Evolutionary conservation across 2,113 vertebrate genomes (phyloP), one percentile per base, ranked within the genome.

Genomic region (Mirza zaza): DNA sequence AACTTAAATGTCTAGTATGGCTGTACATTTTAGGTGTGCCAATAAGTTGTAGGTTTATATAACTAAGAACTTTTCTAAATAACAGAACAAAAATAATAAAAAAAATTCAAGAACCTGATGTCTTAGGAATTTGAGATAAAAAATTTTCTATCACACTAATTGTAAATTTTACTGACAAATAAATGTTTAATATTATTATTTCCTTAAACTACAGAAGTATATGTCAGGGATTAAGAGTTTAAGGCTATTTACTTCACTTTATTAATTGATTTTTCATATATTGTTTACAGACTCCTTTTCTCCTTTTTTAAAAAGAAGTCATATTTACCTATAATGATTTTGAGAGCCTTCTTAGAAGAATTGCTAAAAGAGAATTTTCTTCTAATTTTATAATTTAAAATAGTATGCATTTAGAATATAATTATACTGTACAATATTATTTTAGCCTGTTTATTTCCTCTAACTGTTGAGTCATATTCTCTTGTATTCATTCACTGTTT

Each of bases 131-230:
- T 48, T 68, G 27, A 67, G 36, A 73, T 63, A 29, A 80, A 89
- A 86, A 42, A 36, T 8, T 87, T 61, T 27, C 57, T 86, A 27
- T 89, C n/a, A 61, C 14, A 63, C 13, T 90, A 57, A 71, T 34
- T 67, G 8, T 73, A 93, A 81, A 90, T 93, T 86, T 93, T 68
- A 85, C 34, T 81, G 34, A 93, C n/a, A 91, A 91, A 36, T 57
- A 73, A 27, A 45, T 81, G 52, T 65, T 93, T 39, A 86, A 59
- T 85, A 52, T 85, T 81, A 65, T 25, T 59, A 70, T 82, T 39
- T 90, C 50, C 29, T 90, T 91, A 61, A 61, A 36, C 14, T 87
- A 68, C 15, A 87, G 27, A 86, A 85, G 68, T 79, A 87, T 79
- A 84, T 65, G n/a, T 57, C 32, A 61, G 32, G 18, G 63, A 82